Evolutionary conservation across 2,888 invertebrate genomes (phyloP).

Genomic region (Mystacides longicornis): DNA sequence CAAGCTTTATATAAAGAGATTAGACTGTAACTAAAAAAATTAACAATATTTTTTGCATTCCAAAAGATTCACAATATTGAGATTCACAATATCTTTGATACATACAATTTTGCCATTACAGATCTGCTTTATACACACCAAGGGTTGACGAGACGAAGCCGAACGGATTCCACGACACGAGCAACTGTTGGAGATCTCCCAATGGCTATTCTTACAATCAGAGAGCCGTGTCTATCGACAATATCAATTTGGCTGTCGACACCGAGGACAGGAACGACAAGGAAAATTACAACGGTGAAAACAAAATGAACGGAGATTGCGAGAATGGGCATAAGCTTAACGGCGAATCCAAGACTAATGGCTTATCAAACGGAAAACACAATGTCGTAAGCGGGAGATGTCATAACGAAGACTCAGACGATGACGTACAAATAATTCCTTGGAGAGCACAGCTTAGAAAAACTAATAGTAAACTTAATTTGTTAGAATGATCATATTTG

Average conservation of each 20-base stretch:
- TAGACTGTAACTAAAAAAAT: no score
- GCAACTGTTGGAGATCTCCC: conserved; percentile 39
- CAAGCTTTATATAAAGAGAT: no score
- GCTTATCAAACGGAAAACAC: conserved; percentile 9
- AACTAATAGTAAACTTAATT: conserved; percentile 82
- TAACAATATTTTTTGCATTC: no score
- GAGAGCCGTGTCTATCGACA: conserved; percentile 57
- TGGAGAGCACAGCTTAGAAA: conserved; percentile 86
- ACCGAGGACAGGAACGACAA: conserved; percentile 39
- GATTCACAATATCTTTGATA: conserved; percentile 8
- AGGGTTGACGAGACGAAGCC: conserved; percentile 54
- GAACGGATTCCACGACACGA: conserved; percentile 38
- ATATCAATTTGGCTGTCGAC: conserved; percentile 45
- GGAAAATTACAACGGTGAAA: conserved; percentile 19
- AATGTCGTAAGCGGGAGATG: conserved; percentile 38
- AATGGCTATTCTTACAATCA: conserved; percentile 33
- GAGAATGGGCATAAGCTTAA: conserved; percentile 17
- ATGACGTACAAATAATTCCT: conserved; percentile 69
- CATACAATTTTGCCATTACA: conserved; percentile 29
- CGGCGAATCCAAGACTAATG: conserved; percentile 14
- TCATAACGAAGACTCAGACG: conserved; percentile 45
- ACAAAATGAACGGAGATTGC: conserved; percentile 4
- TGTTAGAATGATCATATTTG: conserved; percentile 50
- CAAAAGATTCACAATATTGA: no score
- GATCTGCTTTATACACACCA: conserved; percentile 64